Percentiles rank a stretch among this genome's conserved stretches.
These are phyloP conservation scores for Apodemus sylvaticus DNA, from an alignment of 2,113 vertebrate genomes.

Conservation along the genomic window DNA sequence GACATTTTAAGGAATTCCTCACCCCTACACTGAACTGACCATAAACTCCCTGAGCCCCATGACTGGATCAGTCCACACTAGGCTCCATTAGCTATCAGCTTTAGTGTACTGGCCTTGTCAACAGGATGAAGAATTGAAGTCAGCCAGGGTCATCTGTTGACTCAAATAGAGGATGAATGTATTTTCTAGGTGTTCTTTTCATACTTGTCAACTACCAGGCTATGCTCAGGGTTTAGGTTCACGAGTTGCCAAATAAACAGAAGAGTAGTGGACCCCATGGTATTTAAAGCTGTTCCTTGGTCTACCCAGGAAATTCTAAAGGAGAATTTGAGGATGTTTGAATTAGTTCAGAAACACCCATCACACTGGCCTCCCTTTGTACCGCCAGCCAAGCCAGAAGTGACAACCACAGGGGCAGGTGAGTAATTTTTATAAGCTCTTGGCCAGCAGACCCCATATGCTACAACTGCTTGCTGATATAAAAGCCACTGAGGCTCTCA, in stretches of 20 bases:
- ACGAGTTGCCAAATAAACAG: not conserved
- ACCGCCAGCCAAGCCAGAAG: conserved; percentile 91
- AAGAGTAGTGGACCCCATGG: not conserved
- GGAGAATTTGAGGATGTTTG: conserved; percentile 92
- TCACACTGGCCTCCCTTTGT: conserved; percentile 93
- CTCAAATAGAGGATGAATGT: not conserved
- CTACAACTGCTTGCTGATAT: not conserved
- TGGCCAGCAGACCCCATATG: not conserved
- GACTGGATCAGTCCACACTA: not conserved
- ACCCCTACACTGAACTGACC: not conserved
- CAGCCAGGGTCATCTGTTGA: not conserved
- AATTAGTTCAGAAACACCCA: conserved; percentile 93
- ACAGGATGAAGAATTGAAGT: not conserved
- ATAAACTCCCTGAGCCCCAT: not conserved
- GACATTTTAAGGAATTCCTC: not conserved
- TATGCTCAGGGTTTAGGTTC: not conserved
- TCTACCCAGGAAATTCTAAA: conserved; percentile 89
- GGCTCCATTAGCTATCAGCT: not conserved
- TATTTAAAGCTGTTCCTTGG: conserved; percentile 34
- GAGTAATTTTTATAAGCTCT: not conserved
- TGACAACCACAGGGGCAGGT: conserved; percentile 93
- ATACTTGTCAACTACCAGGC: not conserved
- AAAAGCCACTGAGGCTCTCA: not conserved
- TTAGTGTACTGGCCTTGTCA: not conserved
- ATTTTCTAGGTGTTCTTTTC: not conserved